Base-by-base conservation (phyloP, 2,113 vertebrate genomes). In the Zosterops hypoxanthus region DNA sequence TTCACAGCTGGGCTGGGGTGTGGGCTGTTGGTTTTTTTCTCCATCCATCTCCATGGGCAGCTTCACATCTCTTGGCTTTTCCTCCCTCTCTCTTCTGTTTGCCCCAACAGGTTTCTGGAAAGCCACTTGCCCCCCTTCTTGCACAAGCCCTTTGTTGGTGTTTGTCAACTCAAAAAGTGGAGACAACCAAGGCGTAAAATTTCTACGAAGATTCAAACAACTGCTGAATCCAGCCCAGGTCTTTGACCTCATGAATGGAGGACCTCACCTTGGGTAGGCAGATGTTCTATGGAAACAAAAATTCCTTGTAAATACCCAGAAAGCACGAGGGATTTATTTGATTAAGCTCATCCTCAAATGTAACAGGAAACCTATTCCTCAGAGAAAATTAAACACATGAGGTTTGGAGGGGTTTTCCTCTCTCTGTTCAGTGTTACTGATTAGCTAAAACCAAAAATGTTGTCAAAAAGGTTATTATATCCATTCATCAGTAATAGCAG, bases 91-190 rank as follows among this genome's bases (percentile, higher is more conserved):
- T 18, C n/a, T 64, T 73, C 36, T 12, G 17, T 61, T 90, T 88
- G 50, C 20, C n/a, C 17, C 0, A 4, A n/a, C 68, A 99, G 99
- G 99, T 33, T 99, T 99, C 97, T 99, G 99, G 99, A 99, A 99
- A 97, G 99, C 99, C 28, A 98, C 99, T 6, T 99, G 99, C 80
- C 99, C 99, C 2, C 99, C 99, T 0, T 99, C 99, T 81, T 99
- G 99, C 96, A 99, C 99, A 59, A 99, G 99, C 78, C 99, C 99
- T 14, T 97, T 99, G 88, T 94, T 99, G 93, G 99, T 99, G 47
- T 99, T 99, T 14, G 99, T 99, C 72, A 99, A 99, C 97, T 99
- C 99, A 29, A 99, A 99, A 96, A 99, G 99, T 41, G 99, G 99
- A 96, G 99, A 99, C 97, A 99, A 99, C 88, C 99, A 99, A 97